A percentile compares a stretch with the other conserved stretches of the same genome.
These are phyloP conservation scores for Pomatorhinus ruficollis DNA, from an alignment of 2,113 vertebrate species.

Conservation along the genomic window DNA sequence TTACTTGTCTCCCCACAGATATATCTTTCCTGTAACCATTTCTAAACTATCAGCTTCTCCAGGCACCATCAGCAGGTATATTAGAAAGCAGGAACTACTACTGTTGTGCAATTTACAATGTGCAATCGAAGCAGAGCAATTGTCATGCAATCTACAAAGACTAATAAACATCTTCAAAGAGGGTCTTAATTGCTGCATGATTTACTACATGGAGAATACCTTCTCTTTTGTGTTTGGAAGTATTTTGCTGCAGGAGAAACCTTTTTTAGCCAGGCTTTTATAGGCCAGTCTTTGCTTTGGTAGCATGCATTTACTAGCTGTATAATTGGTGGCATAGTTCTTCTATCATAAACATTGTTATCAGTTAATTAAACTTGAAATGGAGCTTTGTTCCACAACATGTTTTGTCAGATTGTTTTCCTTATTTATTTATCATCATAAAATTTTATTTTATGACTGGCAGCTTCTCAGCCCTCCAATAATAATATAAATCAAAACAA, in stretches of 20 bases:
- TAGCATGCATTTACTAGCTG: slow-evolving; percentile 75
- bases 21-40: background rate
- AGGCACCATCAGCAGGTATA: slow-evolving; percentile 9
- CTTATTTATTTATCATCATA: slow-evolving; percentile 88
- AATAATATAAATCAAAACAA: slow-evolving; percentile 98
- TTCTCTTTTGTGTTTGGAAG: slow-evolving; percentile 41
- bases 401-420: slow-evolving; percentile 82
- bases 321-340: slow-evolving; percentile 86
- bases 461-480: slow-evolving; percentile 85
- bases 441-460: slow-evolving; percentile 86
- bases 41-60: background rate
- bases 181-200: slow-evolving; percentile 61
- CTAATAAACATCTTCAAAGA: slow-evolving; percentile 22
- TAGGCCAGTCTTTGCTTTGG: slow-evolving; percentile 63
- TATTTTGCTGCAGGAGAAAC: slow-evolving; percentile 42
- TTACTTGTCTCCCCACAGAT: background rate
- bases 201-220: slow-evolving; percentile 49
- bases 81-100: slow-evolving; percentile 32
- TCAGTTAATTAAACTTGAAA: slow-evolving; percentile 88
- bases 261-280: slow-evolving; percentile 66
- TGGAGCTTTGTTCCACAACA: slow-evolving; percentile 82
- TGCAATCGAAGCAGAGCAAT: slow-evolving; percentile 6
- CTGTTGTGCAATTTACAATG: slow-evolving; percentile 45
- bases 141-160: slow-evolving; percentile 54
- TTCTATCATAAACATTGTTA: slow-evolving; percentile 86